These are phyloP conservation scores for Lampropteryx suffumata DNA, from an alignment of 2,888 invertebrate species.

Conservation along the genomic window DNA sequence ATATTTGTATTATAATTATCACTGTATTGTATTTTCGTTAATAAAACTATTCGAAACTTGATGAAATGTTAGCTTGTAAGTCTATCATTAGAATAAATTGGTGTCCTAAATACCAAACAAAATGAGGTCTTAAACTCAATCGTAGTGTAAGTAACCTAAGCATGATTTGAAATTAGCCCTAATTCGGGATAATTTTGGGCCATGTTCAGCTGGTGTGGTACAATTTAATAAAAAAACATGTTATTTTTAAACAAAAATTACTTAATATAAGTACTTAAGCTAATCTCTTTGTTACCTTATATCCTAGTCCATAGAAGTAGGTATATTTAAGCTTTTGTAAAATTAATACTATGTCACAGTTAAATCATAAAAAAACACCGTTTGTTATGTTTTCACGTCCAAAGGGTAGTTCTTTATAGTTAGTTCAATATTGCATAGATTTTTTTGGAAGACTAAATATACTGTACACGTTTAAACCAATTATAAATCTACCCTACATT, in stretches of 20 bases:
- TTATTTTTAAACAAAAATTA: too few relatives aligned
- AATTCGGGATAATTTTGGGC: not conserved
- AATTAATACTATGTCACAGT: conserved; percentile 41
- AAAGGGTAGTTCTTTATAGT: not conserved
- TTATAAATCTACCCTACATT: too few relatives aligned
- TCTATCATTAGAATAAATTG: conserved; percentile 35
- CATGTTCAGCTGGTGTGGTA: not conserved
- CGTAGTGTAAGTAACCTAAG: conserved; percentile 1
- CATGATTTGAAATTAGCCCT: conserved; percentile 1
- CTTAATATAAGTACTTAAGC: too few relatives aligned
- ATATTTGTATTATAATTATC: too few relatives aligned
- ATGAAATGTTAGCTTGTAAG: conserved; percentile 19
- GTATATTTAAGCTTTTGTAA: conserved; percentile 64
- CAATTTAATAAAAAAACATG: too few relatives aligned
- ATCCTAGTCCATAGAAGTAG: conserved; percentile 71
- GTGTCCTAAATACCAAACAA: conserved; percentile 34
- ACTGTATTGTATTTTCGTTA: too few relatives aligned
- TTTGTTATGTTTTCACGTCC: not conserved
- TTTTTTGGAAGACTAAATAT: too few relatives aligned
- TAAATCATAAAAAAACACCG: not conserved
- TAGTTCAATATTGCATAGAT: too few relatives aligned
- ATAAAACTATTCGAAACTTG: conserved; percentile 11
- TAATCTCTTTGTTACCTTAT: conserved; percentile 60
- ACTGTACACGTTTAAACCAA: too few relatives aligned
- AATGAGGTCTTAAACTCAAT: conserved; percentile 10